phyloP scores from a whole-genome alignment of 1,140 invertebrate species.

The Zaprionus gabonicus region DNA sequence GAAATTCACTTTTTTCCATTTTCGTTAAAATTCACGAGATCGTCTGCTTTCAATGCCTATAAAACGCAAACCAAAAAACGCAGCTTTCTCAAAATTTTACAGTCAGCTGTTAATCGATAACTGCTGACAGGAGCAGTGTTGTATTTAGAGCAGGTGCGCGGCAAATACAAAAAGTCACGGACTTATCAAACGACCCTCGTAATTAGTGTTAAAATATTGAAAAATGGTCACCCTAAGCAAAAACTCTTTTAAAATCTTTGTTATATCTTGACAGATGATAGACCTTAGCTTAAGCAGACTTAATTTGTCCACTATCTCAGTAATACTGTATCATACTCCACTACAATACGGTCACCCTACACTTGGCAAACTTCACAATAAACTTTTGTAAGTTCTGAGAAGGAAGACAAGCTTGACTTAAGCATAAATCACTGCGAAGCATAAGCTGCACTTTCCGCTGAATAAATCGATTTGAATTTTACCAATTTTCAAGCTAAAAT shows the following conservation, averaged over 20 bases:
- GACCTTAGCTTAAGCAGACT: neutral
- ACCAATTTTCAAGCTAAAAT: conserved; percentile 1
- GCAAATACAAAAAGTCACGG: no score
- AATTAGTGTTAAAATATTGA: neutral
- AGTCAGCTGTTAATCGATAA: no score
- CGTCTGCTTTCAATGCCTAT: no score
- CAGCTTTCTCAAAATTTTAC: no score
- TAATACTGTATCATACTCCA: neutral
- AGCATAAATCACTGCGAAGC: neutral
- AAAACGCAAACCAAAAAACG: no score
- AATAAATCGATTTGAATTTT: neutral
- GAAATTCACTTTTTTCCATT: no score
- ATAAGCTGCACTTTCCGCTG: neutral
- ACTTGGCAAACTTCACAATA: neutral
- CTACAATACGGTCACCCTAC: neutral
- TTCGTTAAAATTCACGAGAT: no score
- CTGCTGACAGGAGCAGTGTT: no score
- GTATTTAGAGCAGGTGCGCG: no score
- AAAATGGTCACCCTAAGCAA: neutral
- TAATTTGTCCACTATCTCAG: neutral
- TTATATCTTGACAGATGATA: neutral
- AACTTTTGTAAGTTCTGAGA: neutral
- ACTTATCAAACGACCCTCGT: no score
- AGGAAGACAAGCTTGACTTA: neutral
- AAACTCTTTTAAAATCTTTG: neutral